Evolutionary conservation across 1,140 invertebrate species (phyloP), one percentile per base, ranked within the genome.

Genomic region (Diorhabda sublineata): DNA sequence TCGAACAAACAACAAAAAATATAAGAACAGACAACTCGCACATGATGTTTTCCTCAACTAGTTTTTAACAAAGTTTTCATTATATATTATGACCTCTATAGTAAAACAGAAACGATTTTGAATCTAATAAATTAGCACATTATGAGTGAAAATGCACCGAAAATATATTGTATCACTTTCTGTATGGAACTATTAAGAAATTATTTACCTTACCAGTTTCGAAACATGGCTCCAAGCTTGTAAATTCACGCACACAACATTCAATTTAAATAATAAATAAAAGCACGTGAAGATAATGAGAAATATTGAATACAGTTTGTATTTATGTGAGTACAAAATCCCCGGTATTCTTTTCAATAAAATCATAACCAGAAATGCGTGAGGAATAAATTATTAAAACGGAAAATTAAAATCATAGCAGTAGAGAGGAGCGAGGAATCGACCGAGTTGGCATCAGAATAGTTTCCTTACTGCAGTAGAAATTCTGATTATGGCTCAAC

Each of bases 221-320:
- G 84, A 82, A 8, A 87, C 82, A 74, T 86, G 83, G 61, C 82
- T 78, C 79, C 83, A 83, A 9, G 85, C 82, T 72, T 86, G 82
- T 41, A 86, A 75, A 77, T 87, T 86, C 42, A 83, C 83, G 76
- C 87, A 88, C 68, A 87, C 78, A 42, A 87, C 74, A 9, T 85
- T 85, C 85, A 85, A 87, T 77, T 83, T 84, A 65, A 87, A 78
- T 43, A 86, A 78, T 42, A 86, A 76, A 69, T 77, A 79, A 61
- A 74, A 42, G 43, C 74, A 68, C 3, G 73, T 74, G 26, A 69
- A 70, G 8, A 77, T 11, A 58, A 75, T 59, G 7, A 75, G 71
- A 9, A 70, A 60, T 42, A 61, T 63, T 5, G 73, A 64, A 65
- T 74, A 72, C 42, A 72, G 67, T 5, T 71, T 70, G 68, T 73